Evolutionary conservation across 2,888 invertebrate genomes (phyloP).

Genomic region (Rhaphigaster nebulosa): DNA sequence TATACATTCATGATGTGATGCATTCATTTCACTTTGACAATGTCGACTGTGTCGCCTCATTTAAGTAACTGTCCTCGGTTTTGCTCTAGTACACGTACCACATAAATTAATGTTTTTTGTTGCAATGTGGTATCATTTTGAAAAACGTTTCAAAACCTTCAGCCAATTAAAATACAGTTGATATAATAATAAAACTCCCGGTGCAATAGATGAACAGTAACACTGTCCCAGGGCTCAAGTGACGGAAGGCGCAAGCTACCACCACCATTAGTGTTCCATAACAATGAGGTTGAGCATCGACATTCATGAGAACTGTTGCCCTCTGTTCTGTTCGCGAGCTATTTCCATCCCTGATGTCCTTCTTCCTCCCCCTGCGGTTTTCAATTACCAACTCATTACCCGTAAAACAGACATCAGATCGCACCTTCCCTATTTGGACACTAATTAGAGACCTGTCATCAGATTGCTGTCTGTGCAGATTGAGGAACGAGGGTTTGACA

Average conservation of each 20-base stretch:
- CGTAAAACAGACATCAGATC: not conserved
- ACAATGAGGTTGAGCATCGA: not conserved
- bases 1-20: too few species aligned
- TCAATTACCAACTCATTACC: conserved; percentile 2
- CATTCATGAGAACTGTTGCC: conserved; percentile 12
- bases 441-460: not conserved
- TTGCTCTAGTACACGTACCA: too few species aligned
- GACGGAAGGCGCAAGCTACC: not conserved
- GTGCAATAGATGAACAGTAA: too few species aligned
- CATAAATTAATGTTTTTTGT: too few species aligned
- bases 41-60: too few species aligned
- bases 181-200: not conserved
- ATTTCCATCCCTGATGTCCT: not conserved
- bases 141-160: too few species aligned
- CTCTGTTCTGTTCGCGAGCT: not conserved
- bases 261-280: not conserved
- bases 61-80: too few species aligned
- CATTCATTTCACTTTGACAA: too few species aligned
- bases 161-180: too few species aligned
- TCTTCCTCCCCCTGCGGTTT: not conserved
- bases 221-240: not conserved
- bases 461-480: too few species aligned
- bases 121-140: too few species aligned
- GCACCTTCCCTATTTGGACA: not conserved
- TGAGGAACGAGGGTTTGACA: too few species aligned